Evolutionary conservation across 2,113 vertebrate species (phyloP).

Genomic region (Zosterops lateralis): DNA sequence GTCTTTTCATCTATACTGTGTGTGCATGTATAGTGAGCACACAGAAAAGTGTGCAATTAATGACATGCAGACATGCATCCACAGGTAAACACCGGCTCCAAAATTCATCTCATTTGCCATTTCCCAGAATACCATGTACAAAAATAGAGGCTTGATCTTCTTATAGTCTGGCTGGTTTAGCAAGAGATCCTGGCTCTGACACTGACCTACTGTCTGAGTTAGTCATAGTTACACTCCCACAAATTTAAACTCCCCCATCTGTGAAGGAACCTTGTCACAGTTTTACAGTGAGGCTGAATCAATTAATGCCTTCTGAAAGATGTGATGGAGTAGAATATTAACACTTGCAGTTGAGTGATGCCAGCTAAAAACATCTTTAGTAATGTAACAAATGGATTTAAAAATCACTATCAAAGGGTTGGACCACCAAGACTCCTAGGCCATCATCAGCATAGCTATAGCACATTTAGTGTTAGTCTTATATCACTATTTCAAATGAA

Average conservation of each 20-base stretch:
- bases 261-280: constrained; percentile 43
- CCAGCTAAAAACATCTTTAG: constrained; percentile 25
- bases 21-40: accelerated
- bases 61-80: not conserved
- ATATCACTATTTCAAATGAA: not conserved
- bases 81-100: not conserved
- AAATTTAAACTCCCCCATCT: constrained; percentile 38
- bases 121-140: not conserved
- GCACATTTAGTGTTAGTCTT: not conserved
- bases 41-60: not conserved
- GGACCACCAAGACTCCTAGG: not conserved
- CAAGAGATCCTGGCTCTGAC: constrained; percentile 30
- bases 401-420: not conserved
- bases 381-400: not conserved
- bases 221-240: constrained; percentile 43
- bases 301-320: constrained; percentile 46
- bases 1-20: not conserved
- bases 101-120: not conserved
- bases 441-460: not conserved
- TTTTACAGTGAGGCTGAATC: constrained; percentile 39
- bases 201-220: constrained; percentile 51
- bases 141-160: constrained; percentile 6
- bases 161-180: constrained; percentile 21
- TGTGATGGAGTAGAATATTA: constrained; percentile 19
- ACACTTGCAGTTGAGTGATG: not conserved